Evolutionary conservation across 2,113 vertebrate species (phyloP).

Genomic region (Lethenteron reissneri): DNA sequence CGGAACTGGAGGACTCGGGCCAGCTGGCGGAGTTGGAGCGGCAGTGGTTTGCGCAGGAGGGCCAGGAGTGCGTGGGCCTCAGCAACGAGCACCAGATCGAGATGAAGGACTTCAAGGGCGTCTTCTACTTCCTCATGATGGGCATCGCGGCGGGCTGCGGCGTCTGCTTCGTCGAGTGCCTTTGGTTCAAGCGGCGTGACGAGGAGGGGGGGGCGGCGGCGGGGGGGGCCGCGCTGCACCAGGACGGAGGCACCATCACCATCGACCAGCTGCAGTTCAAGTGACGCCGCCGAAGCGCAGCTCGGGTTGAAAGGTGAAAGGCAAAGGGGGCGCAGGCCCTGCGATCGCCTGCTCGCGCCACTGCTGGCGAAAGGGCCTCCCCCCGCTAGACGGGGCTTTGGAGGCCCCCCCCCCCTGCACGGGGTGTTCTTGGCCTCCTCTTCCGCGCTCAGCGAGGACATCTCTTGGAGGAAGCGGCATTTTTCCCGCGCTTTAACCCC

Average conservation of each 20-base stretch:
- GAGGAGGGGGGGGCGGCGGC: not conserved
- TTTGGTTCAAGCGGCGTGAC: not conserved
- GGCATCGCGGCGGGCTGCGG: not conserved
- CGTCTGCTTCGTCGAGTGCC: not conserved
- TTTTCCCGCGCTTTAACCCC: no score
- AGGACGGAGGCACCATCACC: no score
- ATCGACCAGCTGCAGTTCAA: not conserved
- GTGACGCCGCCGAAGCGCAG: not conserved
- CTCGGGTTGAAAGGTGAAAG: not conserved
- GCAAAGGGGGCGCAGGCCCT: not conserved
- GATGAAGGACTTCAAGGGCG: slow-evolving; percentile 5
- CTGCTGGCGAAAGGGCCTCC: not conserved
- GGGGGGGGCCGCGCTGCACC: no score
- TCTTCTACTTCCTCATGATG: slow-evolving; percentile 3
- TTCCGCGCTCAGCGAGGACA: no score
- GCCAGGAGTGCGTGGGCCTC: not conserved
- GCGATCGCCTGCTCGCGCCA: not conserved
- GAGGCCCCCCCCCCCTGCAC: no score
- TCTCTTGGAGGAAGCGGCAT: no score
- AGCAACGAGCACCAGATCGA: not conserved
- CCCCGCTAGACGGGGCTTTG: not conserved
- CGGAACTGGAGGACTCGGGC: not conserved
- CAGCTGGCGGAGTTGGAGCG: slow-evolving; percentile 1
- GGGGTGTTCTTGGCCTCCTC: no score
- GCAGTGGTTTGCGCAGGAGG: slow-evolving; percentile 1